A percentile compares a stretch with the other conserved stretches of the same genome.
These are phyloP conservation scores for Charadrius vociferus DNA, from an alignment of 2,113 vertebrate species.

Conservation along the genomic window DNA sequence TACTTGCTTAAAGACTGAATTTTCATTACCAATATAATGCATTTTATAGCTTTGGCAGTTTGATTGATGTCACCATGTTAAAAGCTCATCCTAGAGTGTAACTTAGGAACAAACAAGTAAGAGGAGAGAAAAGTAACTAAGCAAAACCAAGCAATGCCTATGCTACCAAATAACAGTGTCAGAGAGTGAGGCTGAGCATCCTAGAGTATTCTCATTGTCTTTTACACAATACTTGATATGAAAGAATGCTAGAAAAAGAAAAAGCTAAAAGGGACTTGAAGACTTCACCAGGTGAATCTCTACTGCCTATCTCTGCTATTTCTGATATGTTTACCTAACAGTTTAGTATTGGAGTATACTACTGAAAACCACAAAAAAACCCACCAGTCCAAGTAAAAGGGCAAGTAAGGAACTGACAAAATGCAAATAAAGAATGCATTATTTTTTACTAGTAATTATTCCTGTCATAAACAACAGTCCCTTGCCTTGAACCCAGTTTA, in stretches of 20 bases:
- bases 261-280: neutral
- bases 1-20: neutral
- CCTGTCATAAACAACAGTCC: neutral
- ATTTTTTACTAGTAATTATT: neutral
- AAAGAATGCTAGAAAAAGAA: neutral
- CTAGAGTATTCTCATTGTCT: neutral
- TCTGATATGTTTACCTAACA: neutral
- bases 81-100: neutral
- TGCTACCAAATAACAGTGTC: neutral
- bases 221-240: neutral
- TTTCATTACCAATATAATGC: neutral
- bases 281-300: neutral
- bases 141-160: neutral
- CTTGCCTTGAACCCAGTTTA: neutral
- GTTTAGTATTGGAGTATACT: neutral
- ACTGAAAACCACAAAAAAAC: neutral
- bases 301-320: neutral
- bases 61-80: neutral
- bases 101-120: neutral
- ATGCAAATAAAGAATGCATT: neutral
- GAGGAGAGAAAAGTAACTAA: neutral
- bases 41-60: neutral
- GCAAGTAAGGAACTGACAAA: neutral
- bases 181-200: neutral
- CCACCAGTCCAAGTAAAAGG: neutral